Base-by-base conservation (phyloP, 1,140 invertebrate genomes). In the Hyles vespertilio region DNA sequence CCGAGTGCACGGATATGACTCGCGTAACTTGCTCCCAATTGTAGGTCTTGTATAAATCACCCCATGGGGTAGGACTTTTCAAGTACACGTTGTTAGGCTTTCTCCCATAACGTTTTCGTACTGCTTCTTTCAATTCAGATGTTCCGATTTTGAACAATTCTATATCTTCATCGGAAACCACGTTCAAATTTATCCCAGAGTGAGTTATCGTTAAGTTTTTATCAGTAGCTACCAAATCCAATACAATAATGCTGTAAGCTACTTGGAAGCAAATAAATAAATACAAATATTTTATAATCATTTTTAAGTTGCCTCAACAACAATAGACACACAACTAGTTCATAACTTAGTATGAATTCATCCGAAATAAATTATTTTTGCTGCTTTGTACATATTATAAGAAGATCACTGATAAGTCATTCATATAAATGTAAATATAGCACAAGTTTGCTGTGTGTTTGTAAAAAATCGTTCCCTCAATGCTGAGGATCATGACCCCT, bases 21-120 rank as follows among this genome's bases (percentile, higher is more conserved):
- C 66, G 74, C 1, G 62, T 62, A 0, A 84, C 72, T 64, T 75
- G 63, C 56, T 84, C 75, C 77, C 78, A 86, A 32, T 74, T 62
- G n/a, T 84, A 76, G 11, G 32, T 75, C 56, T 77, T 73, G 46
- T 79, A 84, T 46, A 84, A 54, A 58, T 84, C 81, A 3, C 70
- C 73, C 79, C 81, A 84, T 3, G 79, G 77, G 32, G 81, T 81
- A 3, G 81, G 81, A 56, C 75, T 76, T 63, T 69, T 74, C n/a
- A 79, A 11, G 50, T 68, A 81, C 2, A 72, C 63, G 5, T 70
- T 64, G 0, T 57, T 67, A 0, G 79, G 79, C 46, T 55, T 47
- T 5, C 44, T 52, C 2, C 68, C 63, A 12, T 64, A 77, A 59
- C 67, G 64, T 33, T 56, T 67, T 32, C 56, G 67, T 0, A 77